A percentile compares a stretch with the other conserved stretches of the same genome.
Conservation (phyloP, 2,797 vertebrate genomes). For the Gorsachius magnificus region DNA sequence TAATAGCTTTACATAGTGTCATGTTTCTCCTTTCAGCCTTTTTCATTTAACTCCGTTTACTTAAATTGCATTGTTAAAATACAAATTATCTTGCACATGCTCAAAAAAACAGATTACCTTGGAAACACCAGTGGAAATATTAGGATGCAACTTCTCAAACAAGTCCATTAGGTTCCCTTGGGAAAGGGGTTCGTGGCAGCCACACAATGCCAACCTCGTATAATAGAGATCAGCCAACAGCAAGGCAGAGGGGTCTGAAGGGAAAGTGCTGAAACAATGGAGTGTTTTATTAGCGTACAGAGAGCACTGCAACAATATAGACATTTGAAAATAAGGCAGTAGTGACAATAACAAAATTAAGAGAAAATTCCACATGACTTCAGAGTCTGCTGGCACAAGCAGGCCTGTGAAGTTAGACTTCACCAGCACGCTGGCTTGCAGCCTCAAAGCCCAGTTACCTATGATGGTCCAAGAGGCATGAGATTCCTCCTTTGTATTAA, state of each 20-base stretch:
- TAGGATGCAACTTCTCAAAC: conserved; percentile 83
- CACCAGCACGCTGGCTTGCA: not conserved
- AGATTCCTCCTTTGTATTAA: not conserved
- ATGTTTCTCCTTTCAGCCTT: not conserved
- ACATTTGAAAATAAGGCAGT: not conserved
- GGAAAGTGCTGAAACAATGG: conserved; percentile 80
- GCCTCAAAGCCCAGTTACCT: not conserved
- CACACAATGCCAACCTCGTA: conserved; percentile 87
- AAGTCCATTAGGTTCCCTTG: conserved; percentile 83
- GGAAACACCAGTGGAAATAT: conserved; percentile 89
- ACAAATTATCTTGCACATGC: not conserved
- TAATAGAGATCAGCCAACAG: conserved; percentile 93
- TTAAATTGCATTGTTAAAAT: not conserved
- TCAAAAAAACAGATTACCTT: conserved; percentile 80
- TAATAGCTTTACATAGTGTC: not conserved
- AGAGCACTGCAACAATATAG: not conserved
- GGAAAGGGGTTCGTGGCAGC: conserved; percentile 83
- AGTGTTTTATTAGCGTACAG: not conserved
- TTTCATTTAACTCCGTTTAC: not conserved
- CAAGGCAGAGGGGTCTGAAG: conserved; percentile 85
- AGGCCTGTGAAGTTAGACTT: not conserved
- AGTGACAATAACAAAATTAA: not conserved
- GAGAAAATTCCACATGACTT: not conserved
- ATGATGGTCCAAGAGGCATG: not conserved
- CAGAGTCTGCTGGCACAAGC: not conserved